Conservation (phyloP, 1,140 invertebrate genomes). For the Polypedilum pembai region DNA sequence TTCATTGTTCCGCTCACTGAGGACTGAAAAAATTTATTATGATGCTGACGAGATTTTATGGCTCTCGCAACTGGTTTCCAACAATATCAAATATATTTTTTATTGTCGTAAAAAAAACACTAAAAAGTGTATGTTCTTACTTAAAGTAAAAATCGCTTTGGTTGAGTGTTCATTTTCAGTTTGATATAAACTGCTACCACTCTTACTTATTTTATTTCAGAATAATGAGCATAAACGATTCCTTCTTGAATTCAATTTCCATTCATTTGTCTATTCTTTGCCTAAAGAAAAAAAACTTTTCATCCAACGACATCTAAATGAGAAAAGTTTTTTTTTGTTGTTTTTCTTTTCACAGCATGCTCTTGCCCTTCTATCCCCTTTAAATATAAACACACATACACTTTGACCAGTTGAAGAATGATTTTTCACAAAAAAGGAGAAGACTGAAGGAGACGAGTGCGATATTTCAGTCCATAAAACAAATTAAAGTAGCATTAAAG, state of each 20-base stretch:
- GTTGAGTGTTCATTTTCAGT: constrained; percentile 15
- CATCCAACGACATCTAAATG: background rate
- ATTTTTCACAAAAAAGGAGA: background rate
- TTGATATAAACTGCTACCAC: background rate
- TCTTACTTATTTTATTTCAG: background rate
- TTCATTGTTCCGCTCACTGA: background rate
- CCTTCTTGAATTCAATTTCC: constrained; percentile 17
- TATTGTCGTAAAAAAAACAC: background rate
- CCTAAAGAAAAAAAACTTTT: background rate
- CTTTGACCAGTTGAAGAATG: background rate
- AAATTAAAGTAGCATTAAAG: constrained; percentile 19
- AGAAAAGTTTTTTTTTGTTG: no score
- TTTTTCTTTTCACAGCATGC: no score
- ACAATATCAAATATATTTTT: background rate
- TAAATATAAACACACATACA: no score
- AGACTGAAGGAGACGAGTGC: background rate
- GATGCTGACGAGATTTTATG: constrained; percentile 25
- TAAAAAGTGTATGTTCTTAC: constrained; percentile 12
- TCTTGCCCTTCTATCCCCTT: no score
- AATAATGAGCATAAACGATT: constrained; percentile 6
- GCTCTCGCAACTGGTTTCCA: constrained; percentile 20
- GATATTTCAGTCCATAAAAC: constrained; percentile 18
- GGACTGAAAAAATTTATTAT: constrained; percentile 10
- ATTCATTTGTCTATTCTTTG: background rate
- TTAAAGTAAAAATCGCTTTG: background rate